Percentiles rank a stretch among this genome's conserved stretches.
Conservation (phyloP, 1,140 invertebrate genomes). For the Nilaparvata lugens region DNA sequence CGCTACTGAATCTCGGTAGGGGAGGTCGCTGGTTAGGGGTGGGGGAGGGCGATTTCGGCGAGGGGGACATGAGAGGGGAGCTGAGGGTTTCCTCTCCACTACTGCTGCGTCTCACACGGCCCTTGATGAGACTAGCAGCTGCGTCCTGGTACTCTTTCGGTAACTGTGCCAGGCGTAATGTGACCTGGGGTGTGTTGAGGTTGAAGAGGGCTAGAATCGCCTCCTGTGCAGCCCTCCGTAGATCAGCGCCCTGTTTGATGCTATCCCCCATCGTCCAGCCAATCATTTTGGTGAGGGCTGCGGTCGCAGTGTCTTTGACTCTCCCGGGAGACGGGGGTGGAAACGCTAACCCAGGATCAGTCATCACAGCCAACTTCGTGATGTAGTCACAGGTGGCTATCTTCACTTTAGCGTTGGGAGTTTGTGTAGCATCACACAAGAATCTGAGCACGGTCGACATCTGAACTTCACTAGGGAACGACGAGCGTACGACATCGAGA, state of each 20-base stretch:
- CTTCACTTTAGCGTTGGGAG: slow-evolving; percentile 78
- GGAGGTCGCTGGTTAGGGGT: slow-evolving; percentile 10
- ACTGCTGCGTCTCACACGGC: slow-evolving; percentile 49
- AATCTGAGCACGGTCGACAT: slow-evolving; percentile 43
- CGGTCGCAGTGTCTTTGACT: slow-evolving; percentile 41
- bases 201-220: slow-evolving; percentile 82
- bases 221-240: slow-evolving; percentile 64
- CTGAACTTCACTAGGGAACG: slow-evolving; percentile 12
- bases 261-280: slow-evolving; percentile 41
- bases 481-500: slow-evolving; percentile 69
- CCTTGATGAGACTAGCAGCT: slow-evolving; percentile 74
- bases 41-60: slow-evolving; percentile 23
- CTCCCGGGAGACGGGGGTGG: slow-evolving; percentile 34
- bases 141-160: slow-evolving; percentile 74
- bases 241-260: slow-evolving; percentile 55
- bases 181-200: slow-evolving; percentile 78
- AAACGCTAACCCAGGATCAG: slow-evolving; percentile 36
- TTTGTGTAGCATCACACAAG: slow-evolving; percentile 81
- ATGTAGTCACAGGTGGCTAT: slow-evolving; percentile 64
- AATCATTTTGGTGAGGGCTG: slow-evolving; percentile 54
- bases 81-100: slow-evolving; percentile 8
- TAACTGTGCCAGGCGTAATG: slow-evolving; percentile 69
- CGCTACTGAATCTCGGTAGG: not conserved
- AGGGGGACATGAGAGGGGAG: slow-evolving; percentile 15
- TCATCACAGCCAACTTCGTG: slow-evolving; percentile 52